Base-by-base conservation (phyloP, 2,888 invertebrate genomes). In the Halocaridina rubra region DNA sequence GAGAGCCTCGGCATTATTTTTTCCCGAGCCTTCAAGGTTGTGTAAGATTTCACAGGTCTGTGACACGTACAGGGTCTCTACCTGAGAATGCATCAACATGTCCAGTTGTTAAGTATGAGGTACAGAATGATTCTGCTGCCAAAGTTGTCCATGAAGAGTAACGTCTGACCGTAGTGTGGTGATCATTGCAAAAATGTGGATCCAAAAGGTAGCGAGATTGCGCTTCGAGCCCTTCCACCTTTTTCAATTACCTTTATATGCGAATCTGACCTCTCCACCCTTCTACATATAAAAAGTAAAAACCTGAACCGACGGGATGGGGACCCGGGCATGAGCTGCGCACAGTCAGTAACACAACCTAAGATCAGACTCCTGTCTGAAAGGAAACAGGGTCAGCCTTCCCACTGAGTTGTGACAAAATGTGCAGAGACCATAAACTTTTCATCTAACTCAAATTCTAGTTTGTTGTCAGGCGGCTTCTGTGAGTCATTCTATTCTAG, bases 271-370 rank as follows among this genome's bases (percentile, higher is more conserved):
- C 59, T 10, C 59, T 76, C 76, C 19, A 57, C 76, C 29, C 57
- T 53, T 76, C 30, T 57, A 59, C 76, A 57, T 24, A 76, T 59
- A 76, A 57, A 76, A 29, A 76, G 76, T 30, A 30, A n/a, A 76
- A 57, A 16, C 46, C 39, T 46, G 22, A 74, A 46, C 74, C 46
- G n/a, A 46, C 22, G 39, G 46, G 74, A 74, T 46, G 74, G 39
- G 74, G 39, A 46, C 74, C 74, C 46, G 0, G 74, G 53, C 22
- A 46, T 46, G 53, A 39, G 24, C 39, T 74, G 74, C 61, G 77
- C 61, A 16, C 22, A 61, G 61, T 30, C 77, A 61, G 77, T 77
- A 19, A 32, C 46, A 19, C 39, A 72, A 32, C 74, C 74, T 32
- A 2, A 19, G 8, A 72, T 72, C n/a, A 67, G 24, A 5, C 74